Evolutionary conservation across 2,113 vertebrate species (phyloP).

Genomic region (Passer montanus): DNA sequence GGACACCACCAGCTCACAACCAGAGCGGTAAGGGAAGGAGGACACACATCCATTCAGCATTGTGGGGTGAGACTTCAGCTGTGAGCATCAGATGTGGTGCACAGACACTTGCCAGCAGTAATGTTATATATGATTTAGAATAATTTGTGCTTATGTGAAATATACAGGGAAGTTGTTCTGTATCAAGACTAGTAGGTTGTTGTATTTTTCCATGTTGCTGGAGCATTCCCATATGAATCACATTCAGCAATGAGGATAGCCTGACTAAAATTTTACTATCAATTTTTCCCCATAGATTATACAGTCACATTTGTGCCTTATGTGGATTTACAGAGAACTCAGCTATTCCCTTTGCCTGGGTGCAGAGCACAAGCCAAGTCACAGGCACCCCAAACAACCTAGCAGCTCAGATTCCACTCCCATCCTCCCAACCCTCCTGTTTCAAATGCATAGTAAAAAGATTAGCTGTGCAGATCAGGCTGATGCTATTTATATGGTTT

Average conservation of each 20-base stretch:
- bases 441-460: not conserved
- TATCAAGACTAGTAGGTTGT: not conserved
- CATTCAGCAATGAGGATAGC: not conserved
- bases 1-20: rapidly evolving
- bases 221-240: not conserved
- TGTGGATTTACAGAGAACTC: not conserved
- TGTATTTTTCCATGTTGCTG: not conserved
- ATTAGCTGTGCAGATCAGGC: not conserved
- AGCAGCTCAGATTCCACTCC: not conserved
- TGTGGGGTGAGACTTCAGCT: not conserved
- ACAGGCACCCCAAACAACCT: not conserved
- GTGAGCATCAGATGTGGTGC: not conserved
- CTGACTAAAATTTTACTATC: not conserved
- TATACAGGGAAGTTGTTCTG: not conserved
- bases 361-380: not conserved
- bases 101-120: not conserved
- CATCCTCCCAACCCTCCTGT: not conserved
- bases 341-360: not conserved
- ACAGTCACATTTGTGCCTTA: not conserved
- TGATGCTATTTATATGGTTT: not conserved
- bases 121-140: too few relatives aligned
- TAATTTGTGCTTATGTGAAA: too few relatives aligned
- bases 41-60: not conserved
- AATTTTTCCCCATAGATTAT: not conserved
- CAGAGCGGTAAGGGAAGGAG: not conserved